Evolutionary conservation across 2,113 vertebrate genomes (phyloP), one percentile per base, ranked within the genome.

Genomic region (Ancistrus triradiatus): DNA sequence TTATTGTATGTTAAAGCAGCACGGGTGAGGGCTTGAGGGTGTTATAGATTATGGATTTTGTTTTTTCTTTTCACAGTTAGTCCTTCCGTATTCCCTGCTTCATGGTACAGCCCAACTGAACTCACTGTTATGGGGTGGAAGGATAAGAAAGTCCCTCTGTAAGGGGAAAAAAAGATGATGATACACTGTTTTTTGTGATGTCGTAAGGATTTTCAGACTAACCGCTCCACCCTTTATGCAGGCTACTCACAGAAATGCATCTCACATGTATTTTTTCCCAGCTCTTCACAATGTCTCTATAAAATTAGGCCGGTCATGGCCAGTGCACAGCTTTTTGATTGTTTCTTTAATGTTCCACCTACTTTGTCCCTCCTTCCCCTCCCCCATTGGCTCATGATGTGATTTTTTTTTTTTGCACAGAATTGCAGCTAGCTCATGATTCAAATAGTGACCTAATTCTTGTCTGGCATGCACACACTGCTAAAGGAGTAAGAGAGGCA

Each of bases 391-490:
- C 74, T 74, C 59, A 49, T 58, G 73, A 68, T 74, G 69, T 66
- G 70, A 76, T 80, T 86, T n/a, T n/a, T n/a, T n/a, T n/a, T n/a
- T n/a, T 83, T 73, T 83, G 71, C 73, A 21, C 66, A 73, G 81
- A 74, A 69, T 78, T 86, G 78, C 81, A 82, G 77, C 53, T 77
- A 79, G 81, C 66, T 51, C 71, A 57, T 44, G 64, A 75, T 78
- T 84, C 82, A 85, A 77, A 79, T 60, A 69, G 77, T 87, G 83
- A 89, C 86, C 87, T 74, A 87, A 83, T 86, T 89, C 78, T 84
- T 82, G 66, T 73, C 77, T 78, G 81, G 77, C 78, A 33, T 66
- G 59, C 59, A 37, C 58, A 53, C 63, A 57, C 48, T 69, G 56
- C 50, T 60, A 38, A 66, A 51, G 52, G 50, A 55, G 56, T 50